Evolutionary conservation across 37 sponge, comb jelly and placozoan species (phyloP).

Genomic region (Cliona cf. orientalis): DNA sequence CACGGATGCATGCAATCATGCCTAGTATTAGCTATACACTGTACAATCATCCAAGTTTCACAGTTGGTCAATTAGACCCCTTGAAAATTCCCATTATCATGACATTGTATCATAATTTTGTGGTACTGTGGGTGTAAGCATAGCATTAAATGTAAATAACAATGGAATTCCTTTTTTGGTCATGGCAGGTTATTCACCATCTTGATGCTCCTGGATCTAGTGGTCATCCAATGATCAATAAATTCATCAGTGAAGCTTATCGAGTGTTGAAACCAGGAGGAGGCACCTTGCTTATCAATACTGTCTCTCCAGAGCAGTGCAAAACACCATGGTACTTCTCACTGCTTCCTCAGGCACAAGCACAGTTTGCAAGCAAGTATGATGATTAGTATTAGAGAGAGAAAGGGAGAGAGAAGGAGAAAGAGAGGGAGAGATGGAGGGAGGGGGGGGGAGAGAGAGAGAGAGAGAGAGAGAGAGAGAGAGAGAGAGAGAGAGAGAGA

Average conservation of each 20-base stretch:
- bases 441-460: too few species aligned
- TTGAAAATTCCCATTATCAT: too few species aligned
- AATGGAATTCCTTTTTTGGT: not conserved
- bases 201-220: not conserved
- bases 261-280: conserved; percentile 5
- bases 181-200: conserved; percentile 17
- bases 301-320: not conserved
- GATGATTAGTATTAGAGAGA: too few species aligned
- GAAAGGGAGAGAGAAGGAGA: too few species aligned
- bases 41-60: too few species aligned
- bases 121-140: not conserved
- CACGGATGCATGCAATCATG: too few species aligned
- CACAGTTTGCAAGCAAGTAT: not conserved
- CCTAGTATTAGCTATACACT: too few species aligned
- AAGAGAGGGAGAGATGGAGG: too few species aligned
- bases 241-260: conserved; percentile 7
- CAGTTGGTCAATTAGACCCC: too few species aligned
- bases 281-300: not conserved
- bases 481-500: too few species aligned
- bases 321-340: conserved; percentile 6
- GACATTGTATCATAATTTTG: too few species aligned
- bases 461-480: too few species aligned
- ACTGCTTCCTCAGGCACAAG: conserved; percentile 2
- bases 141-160: not conserved
- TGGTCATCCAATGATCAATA: not conserved